Percentiles rank a stretch among this genome's conserved stretches.
Evolutionary conservation across 2,113 vertebrate species (phyloP).

Genomic region (Tauraco erythrolophus): DNA sequence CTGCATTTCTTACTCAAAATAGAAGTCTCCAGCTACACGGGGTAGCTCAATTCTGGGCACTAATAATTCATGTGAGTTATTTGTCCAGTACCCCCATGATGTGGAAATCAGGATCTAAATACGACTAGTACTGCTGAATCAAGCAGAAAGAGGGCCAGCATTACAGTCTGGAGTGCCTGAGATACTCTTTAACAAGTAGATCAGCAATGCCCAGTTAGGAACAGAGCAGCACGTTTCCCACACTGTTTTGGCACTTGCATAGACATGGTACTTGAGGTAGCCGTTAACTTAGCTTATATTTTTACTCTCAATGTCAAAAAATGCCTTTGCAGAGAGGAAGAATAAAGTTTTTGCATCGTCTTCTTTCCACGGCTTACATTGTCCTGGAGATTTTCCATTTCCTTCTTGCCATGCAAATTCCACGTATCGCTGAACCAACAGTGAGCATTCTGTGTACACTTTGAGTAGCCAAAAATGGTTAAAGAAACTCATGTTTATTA

Average conservation of each 20-base stretch:
- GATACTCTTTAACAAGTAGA: background rate
- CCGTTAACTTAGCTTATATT: background rate
- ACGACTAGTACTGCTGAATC: background rate
- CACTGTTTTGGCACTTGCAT: background rate
- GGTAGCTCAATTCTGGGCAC: background rate
- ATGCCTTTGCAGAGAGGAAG: background rate
- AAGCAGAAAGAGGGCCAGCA: background rate
- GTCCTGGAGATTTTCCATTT: background rate
- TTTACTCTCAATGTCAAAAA: background rate
- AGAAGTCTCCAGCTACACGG: background rate
- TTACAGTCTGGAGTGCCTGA: background rate
- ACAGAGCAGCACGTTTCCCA: background rate
- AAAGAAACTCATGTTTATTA: constrained; percentile 12
- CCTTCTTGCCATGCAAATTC: background rate
- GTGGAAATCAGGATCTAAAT: background rate
- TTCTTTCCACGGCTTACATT: background rate
- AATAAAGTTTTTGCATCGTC: background rate
- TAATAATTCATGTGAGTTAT: background rate
- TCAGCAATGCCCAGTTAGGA: background rate
- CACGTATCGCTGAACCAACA: background rate
- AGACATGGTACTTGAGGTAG: background rate
- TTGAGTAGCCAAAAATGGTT: background rate
- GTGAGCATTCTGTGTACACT: background rate
- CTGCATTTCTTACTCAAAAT: background rate
- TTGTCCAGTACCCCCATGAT: background rate